Base-by-base conservation (phyloP, 1,140 invertebrate species). In the Alviniconcha marisindica region DNA sequence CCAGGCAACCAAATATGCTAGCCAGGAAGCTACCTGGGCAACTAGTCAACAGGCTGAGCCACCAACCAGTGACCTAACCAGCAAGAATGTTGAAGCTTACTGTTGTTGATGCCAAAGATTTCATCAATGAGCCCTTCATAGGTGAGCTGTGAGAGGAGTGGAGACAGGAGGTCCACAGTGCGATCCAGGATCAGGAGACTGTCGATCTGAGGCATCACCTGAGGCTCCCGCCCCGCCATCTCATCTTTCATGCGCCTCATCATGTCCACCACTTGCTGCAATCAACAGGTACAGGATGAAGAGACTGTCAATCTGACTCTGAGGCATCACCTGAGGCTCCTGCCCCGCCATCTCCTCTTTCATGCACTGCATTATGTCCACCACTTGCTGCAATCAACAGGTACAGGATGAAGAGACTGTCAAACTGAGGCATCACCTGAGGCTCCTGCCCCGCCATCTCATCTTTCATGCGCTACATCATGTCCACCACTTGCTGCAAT, bases 101-200 rank as follows among this genome's bases (percentile, higher is more conserved):
- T 96, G 87, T 95, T 95, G 89, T 88, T 90, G 24, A 93, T 91
- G 60, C 88, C 87, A 94, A 96, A 98, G 86, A 97, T 95, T 94
- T 97, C 97, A 94, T 99, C 99, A 87, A 99, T 97, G 18, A 99
- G 94, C 28, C 98, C 99, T 94, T 99, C 98, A 91, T 99, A 99
- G 0, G 98, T 99, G 28, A 99, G 94, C 90, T 99, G 99, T 0
- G 97, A 99, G 1, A 97, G 95, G 84, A 99, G 93, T 4, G 98
- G 97, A 48, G 97, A 97, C 10, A 99, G 94, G 76, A 99, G 95
- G 94, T 99, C 99, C 24, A 99, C 95, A 77, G 95, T 96, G 48
- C 98, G 94, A 94, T 99, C 98, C 0, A 99, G 92, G 24, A 99
- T 91, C 31, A 99, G 94, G 14, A 99, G 94, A 92, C 97, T 96